Evolutionary conservation across 2,888 invertebrate species (phyloP).

Genomic region (Clitarchus hookeri): DNA sequence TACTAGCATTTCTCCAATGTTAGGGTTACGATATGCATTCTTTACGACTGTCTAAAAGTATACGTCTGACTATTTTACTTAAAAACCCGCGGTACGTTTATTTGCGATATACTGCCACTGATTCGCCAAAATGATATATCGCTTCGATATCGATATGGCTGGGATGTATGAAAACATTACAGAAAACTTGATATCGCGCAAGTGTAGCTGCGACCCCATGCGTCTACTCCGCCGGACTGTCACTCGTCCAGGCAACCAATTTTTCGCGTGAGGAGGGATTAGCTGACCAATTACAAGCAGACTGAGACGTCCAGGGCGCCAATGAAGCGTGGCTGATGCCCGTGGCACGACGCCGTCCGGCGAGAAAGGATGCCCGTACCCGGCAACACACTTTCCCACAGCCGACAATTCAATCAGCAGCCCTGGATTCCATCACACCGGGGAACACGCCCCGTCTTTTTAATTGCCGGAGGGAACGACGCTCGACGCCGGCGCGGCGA

Average conservation of each 20-base stretch:
- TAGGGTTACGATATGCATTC: too few species aligned
- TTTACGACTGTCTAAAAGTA: too few species aligned
- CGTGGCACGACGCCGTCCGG: neutral
- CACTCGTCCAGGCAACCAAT: neutral
- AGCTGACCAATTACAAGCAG: slow-evolving; percentile 7
- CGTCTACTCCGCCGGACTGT: neutral
- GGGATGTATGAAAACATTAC: too few species aligned
- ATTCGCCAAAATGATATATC: too few species aligned
- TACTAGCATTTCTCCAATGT: too few species aligned
- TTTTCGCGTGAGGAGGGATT: slow-evolving; percentile 1
- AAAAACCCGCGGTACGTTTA: too few species aligned
- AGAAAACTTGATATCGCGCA: too few species aligned
- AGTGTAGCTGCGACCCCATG: too few species aligned
- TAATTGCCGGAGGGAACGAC: neutral
- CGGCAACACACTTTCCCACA: neutral
- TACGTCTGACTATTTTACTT: too few species aligned
- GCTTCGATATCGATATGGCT: too few species aligned
- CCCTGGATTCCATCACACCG: neutral
- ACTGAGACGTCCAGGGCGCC: neutral
- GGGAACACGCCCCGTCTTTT: neutral
- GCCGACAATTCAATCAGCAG: neutral
- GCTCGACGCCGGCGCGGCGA: too few species aligned
- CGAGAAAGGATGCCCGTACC: neutral
- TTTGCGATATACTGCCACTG: too few species aligned
- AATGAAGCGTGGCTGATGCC: neutral